Evolutionary conservation across 2,888 invertebrate genomes (phyloP), one percentile per base, ranked within the genome.

Genomic region (Apamea epomidion): DNA sequence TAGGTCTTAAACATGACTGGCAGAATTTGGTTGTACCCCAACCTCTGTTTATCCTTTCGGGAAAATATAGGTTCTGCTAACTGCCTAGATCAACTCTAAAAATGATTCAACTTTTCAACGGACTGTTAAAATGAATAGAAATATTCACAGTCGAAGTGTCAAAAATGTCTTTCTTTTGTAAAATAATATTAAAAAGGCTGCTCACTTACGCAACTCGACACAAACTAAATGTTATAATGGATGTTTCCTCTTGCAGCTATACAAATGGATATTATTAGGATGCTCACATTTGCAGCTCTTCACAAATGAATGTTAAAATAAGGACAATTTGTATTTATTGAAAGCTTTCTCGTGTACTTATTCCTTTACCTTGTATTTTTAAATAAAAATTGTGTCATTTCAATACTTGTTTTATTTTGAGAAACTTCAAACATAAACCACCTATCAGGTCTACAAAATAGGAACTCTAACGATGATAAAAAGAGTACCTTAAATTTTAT

Each of bases 351-450:
- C 65, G 74, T 83, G 87, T 89, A 89, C 89, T 88, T 89, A 89
- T 82, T 78, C 69, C 65, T 65, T 75, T 84, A 82, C 37, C 76
- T 83, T 88, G 86, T 89, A 89, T 85, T 89, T 87, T 85, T 78
- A 85, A 89, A 88, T 88, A 88, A 89, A 89, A 83, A 80, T 87
- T 87, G 89, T 89, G 89, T 89, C 89, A 89, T 89, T 89, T 88
- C 74, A 42, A 73, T 71, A 14, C 29, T 78, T 45, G 80, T 86
- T 85, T 86, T 83, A 82, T 83, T 89, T 87, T n/a, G 14, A 25
- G 3, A 21, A 48, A 60, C 21, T n/a, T 25, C 14, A 3, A 76
- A n/a, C 6, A 21, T 18, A 64, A 7, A 18, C 62, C 18, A 32
- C 32, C 1, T 7, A 62, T 62, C 29, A 7, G 16, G 16, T 32